phyloP scores from a whole-genome alignment of 2,888 invertebrate species.

The Diabrotica balteata region DNA sequence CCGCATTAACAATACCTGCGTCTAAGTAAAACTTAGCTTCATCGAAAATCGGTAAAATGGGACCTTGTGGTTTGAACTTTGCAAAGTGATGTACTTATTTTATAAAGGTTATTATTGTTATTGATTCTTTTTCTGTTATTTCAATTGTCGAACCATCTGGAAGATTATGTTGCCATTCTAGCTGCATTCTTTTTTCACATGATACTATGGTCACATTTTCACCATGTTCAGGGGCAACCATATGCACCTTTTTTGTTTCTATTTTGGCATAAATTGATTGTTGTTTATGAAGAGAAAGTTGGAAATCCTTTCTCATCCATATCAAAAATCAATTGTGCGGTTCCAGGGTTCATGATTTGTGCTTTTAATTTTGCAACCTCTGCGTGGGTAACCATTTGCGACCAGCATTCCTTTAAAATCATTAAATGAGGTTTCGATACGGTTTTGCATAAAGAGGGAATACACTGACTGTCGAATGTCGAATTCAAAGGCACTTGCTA shows the following conservation, averaged over 20 bases:
- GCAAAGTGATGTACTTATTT: slow-evolving; percentile 12
- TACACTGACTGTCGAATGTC: too few relatives aligned
- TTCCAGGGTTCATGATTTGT: slow-evolving; percentile 37
- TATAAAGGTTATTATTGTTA: slow-evolving; percentile 10
- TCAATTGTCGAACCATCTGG: slow-evolving; percentile 36
- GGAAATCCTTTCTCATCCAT: slow-evolving; percentile 43
- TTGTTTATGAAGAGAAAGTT: slow-evolving; percentile 42
- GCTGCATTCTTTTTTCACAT: slow-evolving; percentile 42
- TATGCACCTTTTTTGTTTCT: slow-evolving; percentile 45
- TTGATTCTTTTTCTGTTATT: slow-evolving; percentile 15
- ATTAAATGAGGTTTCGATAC: too few relatives aligned
- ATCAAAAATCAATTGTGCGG: slow-evolving; percentile 41
- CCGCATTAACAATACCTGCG: slow-evolving; percentile 1
- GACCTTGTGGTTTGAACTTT: neutral
- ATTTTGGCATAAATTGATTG: slow-evolving; percentile 45
- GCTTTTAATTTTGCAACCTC: too few relatives aligned
- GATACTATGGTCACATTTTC: slow-evolving; percentile 24
- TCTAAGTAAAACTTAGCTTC: slow-evolving; percentile 16
- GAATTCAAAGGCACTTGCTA: too few relatives aligned
- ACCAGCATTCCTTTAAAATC: too few relatives aligned
- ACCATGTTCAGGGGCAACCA: slow-evolving; percentile 48
- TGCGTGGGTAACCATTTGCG: too few relatives aligned
- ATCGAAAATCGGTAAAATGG: slow-evolving; percentile 19
- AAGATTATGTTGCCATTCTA: slow-evolving; percentile 38
- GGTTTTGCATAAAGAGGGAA: too few relatives aligned